phyloP scores from a whole-genome alignment of 1,140 invertebrate genomes.

The Macrobrachium nipponense region DNA sequence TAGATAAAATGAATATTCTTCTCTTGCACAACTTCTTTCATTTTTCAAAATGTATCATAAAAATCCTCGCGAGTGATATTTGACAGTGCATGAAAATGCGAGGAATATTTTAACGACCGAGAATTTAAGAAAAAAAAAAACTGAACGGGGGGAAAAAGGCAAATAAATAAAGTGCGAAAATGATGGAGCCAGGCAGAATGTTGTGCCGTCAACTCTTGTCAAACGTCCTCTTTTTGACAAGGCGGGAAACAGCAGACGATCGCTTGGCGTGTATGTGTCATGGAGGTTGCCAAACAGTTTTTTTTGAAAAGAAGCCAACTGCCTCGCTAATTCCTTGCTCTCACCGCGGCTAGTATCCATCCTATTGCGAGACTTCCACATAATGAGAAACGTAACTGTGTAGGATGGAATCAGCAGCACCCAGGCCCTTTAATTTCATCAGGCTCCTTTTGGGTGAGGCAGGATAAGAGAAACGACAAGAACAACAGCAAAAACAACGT shows the following conservation, averaged over 20 bases:
- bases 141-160: not conserved
- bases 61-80: no score
- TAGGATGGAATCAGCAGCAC: no score
- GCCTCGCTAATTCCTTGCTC: not conserved
- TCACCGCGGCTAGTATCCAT: no score
- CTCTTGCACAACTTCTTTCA: no score
- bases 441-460: not conserved
- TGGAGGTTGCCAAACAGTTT: conserved; percentile 2
- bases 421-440: no score
- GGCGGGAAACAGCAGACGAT: conserved; percentile 50
- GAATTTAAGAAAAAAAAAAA: not conserved
- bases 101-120: not conserved
- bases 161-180: conserved; percentile 23
- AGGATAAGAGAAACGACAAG: not conserved
- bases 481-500: not conserved
- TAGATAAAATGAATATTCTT: no score
- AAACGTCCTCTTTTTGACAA: conserved; percentile 44
- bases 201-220: conserved; percentile 41
- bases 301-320: not conserved
- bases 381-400: no score
- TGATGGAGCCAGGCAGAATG: conserved; percentile 41
- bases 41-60: no score
- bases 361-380: no score
- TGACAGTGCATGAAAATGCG: not conserved
- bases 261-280: conserved; percentile 36